Base-by-base conservation (phyloP, 2,888 invertebrate genomes). In the Parnassius glacialis region DNA sequence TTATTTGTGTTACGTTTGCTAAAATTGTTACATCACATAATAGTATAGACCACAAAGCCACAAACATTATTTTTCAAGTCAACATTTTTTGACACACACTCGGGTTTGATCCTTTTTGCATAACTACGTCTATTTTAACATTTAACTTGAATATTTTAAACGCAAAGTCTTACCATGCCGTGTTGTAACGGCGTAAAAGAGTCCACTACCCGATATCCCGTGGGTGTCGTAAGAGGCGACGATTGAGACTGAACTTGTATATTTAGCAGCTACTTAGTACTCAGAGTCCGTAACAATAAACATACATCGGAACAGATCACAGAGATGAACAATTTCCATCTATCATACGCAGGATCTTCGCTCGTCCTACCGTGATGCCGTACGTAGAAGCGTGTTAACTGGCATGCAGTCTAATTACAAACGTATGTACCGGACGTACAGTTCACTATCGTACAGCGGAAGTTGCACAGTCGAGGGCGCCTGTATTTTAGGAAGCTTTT, bases 401-500 rank as follows among this genome's bases (percentile, higher is more conserved):
- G 52, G 5, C 34, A 41, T 34, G 42, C 61, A 16, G 58, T 57
- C 64, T 74, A 81, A 82, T 77, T 72, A 65, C 72, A 66, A 76
- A 72, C 79, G 68, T 85, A 78, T 75, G 68, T 58, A 67, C 63
- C 61, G 52, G 72, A 5, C 56, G 69, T 79, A 86, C 68, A 76
- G 83, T 75, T 72, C 73, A 77, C 70, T 77, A 81, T 87, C 69
- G 77, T 64, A 66, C 70, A 69, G 59, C 67, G 68, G 72, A 74
- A 65, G 67, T 65, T 44, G 59, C 62, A 68, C 72, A 74, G 65
- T 73, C 74, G 80, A 80, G 77, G 84, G 85, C 84, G 84, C 81
- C 81, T 81, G 85, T 90, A 91, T 91, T 90, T 91, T 89, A 87
- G 89, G 90, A 89, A 82, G 81, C 80, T 79, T 79, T 90, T 90